Evolutionary conservation across 2,888 invertebrate genomes (phyloP), one percentile per base, ranked within the genome.

Genomic region (Athalia circularis): DNA sequence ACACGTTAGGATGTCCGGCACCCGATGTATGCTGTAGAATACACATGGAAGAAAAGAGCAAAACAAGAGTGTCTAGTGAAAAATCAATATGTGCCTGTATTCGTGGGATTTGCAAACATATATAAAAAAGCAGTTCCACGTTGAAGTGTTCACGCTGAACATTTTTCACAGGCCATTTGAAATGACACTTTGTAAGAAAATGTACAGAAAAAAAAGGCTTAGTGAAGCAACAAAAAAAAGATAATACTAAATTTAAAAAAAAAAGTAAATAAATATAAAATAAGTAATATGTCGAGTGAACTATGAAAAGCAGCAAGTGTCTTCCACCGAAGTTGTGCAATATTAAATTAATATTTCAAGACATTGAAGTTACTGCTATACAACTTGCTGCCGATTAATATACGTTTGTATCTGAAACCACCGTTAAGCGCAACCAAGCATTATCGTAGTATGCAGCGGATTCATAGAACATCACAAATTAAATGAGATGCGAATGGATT

Each of bases 241-340:
- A 29, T 62, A 74, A 48, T 48, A 62, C 57, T 52, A 8, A 68
- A 52, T 29, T 13, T 1, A 8, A 74, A 29, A 61, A 61, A 74
- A 74, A 74, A 54, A 11, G 64, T 75, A 62, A 15, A 75, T 29
- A 29, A 29, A 29, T 29, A 64, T 75, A 64, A 75, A 62, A 62
- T 4, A 75, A 6, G 62, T 72, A 72, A 75, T 64, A 75, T 6
- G 50, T 75, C 11, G 43, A 62, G 61, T 52, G 62, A 75, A 75
- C 61, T 62, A 75, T 75, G 48, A 75, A 50, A 75, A 75, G 62
- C 75, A 75, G 75, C 75, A 75, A 75, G 75, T 75, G 75, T 75
- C 75, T 75, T 75, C 75, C 75, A 75, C 15, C 75, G 75, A 75
- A 61, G 75, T 70, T 45, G 70, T 75, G 75, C 75, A 75, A 75